Evolutionary conservation across 2,113 vertebrate species (phyloP).

Genomic region (Chionomys nivalis): DNA sequence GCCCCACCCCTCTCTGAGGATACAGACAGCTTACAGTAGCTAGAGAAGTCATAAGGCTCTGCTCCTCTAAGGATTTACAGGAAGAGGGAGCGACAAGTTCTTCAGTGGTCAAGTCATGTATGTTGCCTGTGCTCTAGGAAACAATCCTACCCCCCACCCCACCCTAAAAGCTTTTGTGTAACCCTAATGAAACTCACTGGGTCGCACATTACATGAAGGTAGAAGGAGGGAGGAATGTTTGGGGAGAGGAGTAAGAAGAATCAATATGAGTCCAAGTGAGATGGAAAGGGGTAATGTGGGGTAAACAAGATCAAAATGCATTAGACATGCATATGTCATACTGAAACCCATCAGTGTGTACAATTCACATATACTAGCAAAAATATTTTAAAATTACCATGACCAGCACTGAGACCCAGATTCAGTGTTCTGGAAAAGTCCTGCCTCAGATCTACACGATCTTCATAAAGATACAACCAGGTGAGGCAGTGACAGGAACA

Average conservation of each 20-base stretch:
- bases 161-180: not conserved
- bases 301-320: not conserved
- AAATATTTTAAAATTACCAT: not conserved
- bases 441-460: not conserved
- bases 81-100: not conserved
- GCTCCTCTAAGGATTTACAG: not conserved
- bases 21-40: not conserved
- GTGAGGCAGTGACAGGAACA: not conserved
- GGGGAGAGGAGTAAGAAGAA: not conserved
- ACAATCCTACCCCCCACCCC: not conserved
- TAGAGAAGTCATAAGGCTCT: not conserved
- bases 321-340: not conserved
- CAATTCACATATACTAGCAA: not conserved
- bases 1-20: not conserved
- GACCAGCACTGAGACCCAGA: not conserved
- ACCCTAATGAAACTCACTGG: not conserved
- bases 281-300: not conserved
- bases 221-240: not conserved
- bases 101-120: not conserved
- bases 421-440: not conserved
- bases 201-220: not conserved
- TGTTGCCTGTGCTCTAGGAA: not conserved
- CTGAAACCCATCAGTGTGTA: not conserved
- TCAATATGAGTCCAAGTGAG: not conserved
- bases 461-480: not conserved